Percentiles rank a stretch among this genome's conserved stretches.
phyloP scores from a whole-genome alignment of 1,140 invertebrate species.

The Atopsyche davidsoni region DNA sequence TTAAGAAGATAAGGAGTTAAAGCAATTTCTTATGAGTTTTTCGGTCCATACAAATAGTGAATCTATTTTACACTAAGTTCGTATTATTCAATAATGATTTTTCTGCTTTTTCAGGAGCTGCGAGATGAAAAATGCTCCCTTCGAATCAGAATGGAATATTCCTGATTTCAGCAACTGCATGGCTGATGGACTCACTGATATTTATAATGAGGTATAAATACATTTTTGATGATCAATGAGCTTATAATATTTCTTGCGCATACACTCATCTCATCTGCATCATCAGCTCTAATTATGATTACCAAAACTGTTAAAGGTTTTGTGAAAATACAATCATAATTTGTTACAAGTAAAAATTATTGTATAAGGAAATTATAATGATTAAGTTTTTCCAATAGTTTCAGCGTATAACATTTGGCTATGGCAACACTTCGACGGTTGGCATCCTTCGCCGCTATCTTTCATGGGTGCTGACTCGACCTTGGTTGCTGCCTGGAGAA shows the following conservation, averaged over 20 bases:
- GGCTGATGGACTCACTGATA: constrained; percentile 55
- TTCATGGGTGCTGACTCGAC: constrained; percentile 35
- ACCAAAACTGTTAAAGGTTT: too few species aligned
- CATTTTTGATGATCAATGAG: constrained; percentile 12
- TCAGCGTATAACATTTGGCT: constrained; percentile 50
- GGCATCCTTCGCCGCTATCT: constrained; percentile 41
- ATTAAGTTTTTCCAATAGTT: too few species aligned
- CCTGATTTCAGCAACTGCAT: constrained; percentile 70
- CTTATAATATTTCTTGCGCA: too few species aligned
- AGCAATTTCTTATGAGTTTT: constrained; percentile 12
- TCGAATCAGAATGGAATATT: constrained; percentile 60
- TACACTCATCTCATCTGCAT: too few species aligned
- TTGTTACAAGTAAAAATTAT: too few species aligned
- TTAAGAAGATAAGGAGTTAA: constrained; percentile 7
- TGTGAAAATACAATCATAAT: neutral
- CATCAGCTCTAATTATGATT: too few species aligned
- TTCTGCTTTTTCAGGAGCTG: constrained; percentile 46
- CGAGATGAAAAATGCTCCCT: constrained; percentile 42
- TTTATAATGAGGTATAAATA: constrained; percentile 56
- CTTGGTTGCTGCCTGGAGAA: constrained; percentile 50
- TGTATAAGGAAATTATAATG: too few species aligned
- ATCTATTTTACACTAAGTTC: too few species aligned
- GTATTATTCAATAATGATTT: too few species aligned
- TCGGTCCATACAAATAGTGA: constrained; percentile 9
- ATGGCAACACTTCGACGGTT: constrained; percentile 42